Conservation (phyloP, 2,797 vertebrate species). For the Pyrocephalus nanus region DNA sequence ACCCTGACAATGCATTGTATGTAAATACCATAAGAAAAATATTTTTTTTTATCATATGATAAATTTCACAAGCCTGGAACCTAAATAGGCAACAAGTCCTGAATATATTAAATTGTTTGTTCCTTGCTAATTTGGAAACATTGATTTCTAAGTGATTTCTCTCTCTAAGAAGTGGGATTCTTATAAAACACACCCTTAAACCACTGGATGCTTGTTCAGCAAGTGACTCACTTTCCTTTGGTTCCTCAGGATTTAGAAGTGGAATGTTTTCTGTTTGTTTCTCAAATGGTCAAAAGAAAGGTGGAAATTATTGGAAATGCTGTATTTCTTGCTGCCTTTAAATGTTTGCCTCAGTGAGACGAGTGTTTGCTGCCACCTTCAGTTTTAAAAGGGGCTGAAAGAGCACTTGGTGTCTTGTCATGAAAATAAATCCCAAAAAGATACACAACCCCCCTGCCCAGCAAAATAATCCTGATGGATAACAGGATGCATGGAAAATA, state of each 20-base stretch:
- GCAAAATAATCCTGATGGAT: not conserved
- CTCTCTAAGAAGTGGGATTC: not conserved
- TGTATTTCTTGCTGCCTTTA: not conserved
- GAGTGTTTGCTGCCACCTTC: constrained; percentile 61
- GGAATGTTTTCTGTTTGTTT: not conserved
- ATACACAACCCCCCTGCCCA: not conserved
- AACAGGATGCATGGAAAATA: not conserved
- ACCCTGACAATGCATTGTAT: not conserved
- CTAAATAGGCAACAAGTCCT: not conserved
- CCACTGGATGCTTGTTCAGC: not conserved
- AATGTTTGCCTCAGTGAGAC: not conserved
- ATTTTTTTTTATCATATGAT: not conserved
- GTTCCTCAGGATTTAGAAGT: not conserved
- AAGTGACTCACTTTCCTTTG: not conserved
- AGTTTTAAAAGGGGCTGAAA: not conserved
- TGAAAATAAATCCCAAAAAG: not conserved
- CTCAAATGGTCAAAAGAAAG: not conserved
- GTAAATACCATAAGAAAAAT: not conserved
- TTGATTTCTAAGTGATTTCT: not conserved
- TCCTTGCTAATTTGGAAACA: not conserved
- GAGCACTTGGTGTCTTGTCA: not conserved
- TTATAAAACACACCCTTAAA: not conserved
- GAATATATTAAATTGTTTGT: not conserved
- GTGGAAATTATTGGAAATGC: not conserved
- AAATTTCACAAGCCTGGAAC: not conserved